phyloP scores from a whole-genome alignment of 1,140 invertebrate genomes.

The Holotrichia oblita region DNA sequence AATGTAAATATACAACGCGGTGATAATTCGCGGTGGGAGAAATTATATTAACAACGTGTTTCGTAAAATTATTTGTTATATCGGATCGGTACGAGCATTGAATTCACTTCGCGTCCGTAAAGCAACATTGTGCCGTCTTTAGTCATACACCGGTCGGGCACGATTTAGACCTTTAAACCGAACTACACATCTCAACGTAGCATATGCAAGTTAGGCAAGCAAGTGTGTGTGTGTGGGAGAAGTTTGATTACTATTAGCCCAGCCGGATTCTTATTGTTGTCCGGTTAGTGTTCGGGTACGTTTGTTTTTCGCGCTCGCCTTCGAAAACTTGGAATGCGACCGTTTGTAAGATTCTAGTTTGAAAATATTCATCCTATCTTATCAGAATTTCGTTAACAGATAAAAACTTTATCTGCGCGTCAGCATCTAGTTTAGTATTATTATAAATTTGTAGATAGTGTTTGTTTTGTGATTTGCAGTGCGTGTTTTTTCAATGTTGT shows the following conservation, averaged over 20 bases:
- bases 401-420: constrained; percentile 10
- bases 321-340: constrained; percentile 8
- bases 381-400: constrained; percentile 11
- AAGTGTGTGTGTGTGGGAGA: constrained; percentile 23
- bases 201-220: not conserved
- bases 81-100: not conserved
- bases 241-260: constrained; percentile 29
- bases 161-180: constrained; percentile 36
- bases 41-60: constrained; percentile 30
- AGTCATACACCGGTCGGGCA: not conserved
- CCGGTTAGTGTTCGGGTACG: constrained; percentile 18
- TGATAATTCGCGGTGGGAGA: constrained; percentile 34
- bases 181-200: not conserved
- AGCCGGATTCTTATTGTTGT: constrained; percentile 33
- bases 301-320: constrained; percentile 6
- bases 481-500: not conserved
- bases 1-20: not conserved
- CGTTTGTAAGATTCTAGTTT: not conserved
- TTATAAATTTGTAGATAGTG: not conserved
- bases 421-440: not conserved
- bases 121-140: constrained; percentile 11
- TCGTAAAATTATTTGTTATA: constrained; percentile 26
- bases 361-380: not conserved
- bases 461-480: constrained; percentile 15
- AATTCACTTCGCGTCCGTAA: not conserved